These are phyloP conservation scores for Phaethornis superciliosus DNA, from an alignment of 2,113 vertebrate genomes.

Conservation along the genomic window DNA sequence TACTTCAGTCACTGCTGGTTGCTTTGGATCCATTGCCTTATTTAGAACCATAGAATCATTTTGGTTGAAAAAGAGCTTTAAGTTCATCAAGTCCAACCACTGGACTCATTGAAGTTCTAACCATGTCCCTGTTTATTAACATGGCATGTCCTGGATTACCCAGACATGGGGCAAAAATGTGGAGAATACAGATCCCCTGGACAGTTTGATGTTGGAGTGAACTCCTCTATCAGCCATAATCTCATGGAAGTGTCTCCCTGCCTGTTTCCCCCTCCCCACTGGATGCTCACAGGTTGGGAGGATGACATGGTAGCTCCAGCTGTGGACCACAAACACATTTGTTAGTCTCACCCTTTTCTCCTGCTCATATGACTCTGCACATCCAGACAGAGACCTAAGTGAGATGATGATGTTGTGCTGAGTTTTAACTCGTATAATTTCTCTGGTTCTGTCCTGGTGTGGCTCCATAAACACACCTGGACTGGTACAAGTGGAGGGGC, in stretches of 20 bases:
- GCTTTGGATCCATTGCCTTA: background rate
- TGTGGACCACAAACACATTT: background rate
- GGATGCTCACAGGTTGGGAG: background rate
- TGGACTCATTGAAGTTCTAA: no score
- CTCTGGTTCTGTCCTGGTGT: background rate
- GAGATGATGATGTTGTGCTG: background rate
- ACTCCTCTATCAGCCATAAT: background rate
- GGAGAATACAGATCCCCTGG: accelerated
- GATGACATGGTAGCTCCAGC: background rate
- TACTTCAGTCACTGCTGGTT: background rate
- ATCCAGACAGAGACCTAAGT: background rate
- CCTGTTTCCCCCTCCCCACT: background rate
- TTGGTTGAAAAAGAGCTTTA: no score
- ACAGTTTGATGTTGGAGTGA: background rate
- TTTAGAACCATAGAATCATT: no score
- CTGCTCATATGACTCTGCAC: background rate
- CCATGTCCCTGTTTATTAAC: no score
- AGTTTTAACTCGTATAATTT: background rate
- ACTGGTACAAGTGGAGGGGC: background rate
- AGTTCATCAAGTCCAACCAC: no score
- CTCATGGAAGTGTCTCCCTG: background rate
- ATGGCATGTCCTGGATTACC: background rate
- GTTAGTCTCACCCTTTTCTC: background rate
- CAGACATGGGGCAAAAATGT: background rate
- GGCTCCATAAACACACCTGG: background rate